Evolutionary conservation across 2,888 invertebrate genomes (phyloP).

Genomic region (Noctua janthina): DNA sequence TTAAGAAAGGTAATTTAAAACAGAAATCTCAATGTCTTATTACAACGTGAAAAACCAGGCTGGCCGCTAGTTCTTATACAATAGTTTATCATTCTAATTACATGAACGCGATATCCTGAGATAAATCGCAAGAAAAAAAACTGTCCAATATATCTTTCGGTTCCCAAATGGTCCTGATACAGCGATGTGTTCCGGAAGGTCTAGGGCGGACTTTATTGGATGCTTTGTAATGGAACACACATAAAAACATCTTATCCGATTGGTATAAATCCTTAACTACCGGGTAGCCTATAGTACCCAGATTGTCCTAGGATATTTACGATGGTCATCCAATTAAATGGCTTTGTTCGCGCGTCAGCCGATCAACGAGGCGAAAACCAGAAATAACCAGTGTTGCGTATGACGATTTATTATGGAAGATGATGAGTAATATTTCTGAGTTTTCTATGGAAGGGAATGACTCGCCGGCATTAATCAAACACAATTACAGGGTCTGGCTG

Average conservation of each 20-base stretch:
- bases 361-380: slow-evolving; percentile 24
- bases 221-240: slow-evolving; percentile 52
- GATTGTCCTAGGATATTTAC: slow-evolving; percentile 56
- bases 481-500: background rate
- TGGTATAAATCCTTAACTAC: slow-evolving; percentile 56
- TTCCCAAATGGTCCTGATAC: slow-evolving; percentile 31
- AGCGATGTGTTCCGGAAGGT: slow-evolving; percentile 27
- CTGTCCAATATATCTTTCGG: slow-evolving; percentile 26
- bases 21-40: too few species aligned
- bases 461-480: slow-evolving; percentile 22
- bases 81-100: slow-evolving; percentile 33
- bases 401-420: slow-evolving; percentile 22
- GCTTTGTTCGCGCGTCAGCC: slow-evolving; percentile 42
- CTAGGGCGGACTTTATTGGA: slow-evolving; percentile 44
- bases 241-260: slow-evolving; percentile 58
- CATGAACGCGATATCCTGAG: slow-evolving; percentile 21
- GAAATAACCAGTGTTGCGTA: slow-evolving; percentile 25
- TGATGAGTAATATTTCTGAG: slow-evolving; percentile 15
- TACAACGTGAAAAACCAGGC: background rate
- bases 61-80: background rate
- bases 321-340: slow-evolving; percentile 53
- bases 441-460: slow-evolving; percentile 11
- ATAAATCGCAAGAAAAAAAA: slow-evolving; percentile 17
- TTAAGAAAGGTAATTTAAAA: too few species aligned
- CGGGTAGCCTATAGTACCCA: slow-evolving; percentile 34